These are phyloP conservation scores for Galago senegalensis DNA, from an alignment of 2,797 vertebrate species.

Conservation along the genomic window DNA sequence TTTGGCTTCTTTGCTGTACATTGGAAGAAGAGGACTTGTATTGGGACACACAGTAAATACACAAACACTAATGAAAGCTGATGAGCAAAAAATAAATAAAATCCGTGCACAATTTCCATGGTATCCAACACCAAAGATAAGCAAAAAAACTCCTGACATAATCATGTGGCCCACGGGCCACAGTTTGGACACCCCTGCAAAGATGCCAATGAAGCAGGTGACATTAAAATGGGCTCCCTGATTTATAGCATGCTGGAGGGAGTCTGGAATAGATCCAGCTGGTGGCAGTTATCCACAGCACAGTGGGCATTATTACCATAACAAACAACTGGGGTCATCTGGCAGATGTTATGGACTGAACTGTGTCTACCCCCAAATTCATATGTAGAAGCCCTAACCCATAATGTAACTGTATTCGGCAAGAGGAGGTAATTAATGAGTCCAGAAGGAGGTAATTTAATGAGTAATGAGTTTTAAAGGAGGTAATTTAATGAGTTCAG, in stretches of 20 bases:
- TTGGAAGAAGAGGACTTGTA: too few species aligned
- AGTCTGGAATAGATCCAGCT: neutral
- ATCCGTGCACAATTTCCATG: too few species aligned
- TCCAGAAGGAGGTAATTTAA: neutral
- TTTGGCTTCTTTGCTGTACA: too few species aligned
- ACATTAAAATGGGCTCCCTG: neutral
- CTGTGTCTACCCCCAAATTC: neutral
- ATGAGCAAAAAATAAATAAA: too few species aligned
- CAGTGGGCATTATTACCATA: neutral
- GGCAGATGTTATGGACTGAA: neutral
- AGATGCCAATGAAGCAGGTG: neutral
- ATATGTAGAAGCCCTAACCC: neutral
- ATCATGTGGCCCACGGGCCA: too few species aligned
- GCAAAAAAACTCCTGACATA: too few species aligned
- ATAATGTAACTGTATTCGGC: neutral
- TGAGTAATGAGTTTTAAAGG: neutral
- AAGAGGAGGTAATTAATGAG: neutral
- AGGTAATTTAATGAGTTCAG: neutral
- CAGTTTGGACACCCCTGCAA: neutral
- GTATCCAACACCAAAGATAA: too few species aligned
- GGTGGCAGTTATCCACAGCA: neutral
- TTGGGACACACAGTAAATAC: too few species aligned
- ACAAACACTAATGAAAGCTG: too few species aligned
- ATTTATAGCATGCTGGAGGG: neutral
- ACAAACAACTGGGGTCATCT: neutral